phyloP scores from a whole-genome alignment of 2,888 invertebrate genomes.

The Pandemis cinnamomeana region DNA sequence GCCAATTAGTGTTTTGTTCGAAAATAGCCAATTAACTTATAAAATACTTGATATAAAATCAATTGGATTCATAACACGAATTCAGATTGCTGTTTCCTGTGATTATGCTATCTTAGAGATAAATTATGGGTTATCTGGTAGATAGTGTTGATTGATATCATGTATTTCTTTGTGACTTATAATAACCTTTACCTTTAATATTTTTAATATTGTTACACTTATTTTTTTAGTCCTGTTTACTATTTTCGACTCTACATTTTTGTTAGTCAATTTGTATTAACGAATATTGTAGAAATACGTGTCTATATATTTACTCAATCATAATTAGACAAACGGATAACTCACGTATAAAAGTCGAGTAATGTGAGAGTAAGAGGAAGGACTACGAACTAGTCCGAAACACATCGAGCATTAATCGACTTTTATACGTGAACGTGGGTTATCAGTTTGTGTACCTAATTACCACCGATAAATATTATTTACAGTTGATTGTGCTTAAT shows the following conservation, averaged over 20 bases:
- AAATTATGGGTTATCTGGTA: constrained; percentile 1
- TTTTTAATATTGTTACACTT: neutral
- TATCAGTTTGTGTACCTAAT: too few relatives aligned
- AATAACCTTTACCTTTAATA: neutral
- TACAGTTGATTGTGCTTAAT: neutral
- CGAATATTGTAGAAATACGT: too few relatives aligned
- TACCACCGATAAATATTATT: neutral
- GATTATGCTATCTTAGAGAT: constrained; percentile 36
- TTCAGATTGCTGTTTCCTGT: constrained; percentile 43
- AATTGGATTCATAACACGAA: constrained; percentile 12
- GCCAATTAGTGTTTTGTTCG: neutral
- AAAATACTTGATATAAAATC: constrained; percentile 1
- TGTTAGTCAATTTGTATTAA: neutral
- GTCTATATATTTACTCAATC: too few relatives aligned
- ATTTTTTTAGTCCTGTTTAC: neutral
- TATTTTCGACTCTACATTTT: neutral
- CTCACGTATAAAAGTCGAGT: too few relatives aligned
- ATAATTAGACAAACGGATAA: too few relatives aligned
- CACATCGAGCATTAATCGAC: too few relatives aligned
- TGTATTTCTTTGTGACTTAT: neutral
- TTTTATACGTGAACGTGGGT: too few relatives aligned
- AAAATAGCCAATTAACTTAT: neutral
- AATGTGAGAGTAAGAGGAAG: too few relatives aligned
- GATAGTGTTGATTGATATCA: constrained; percentile 4
- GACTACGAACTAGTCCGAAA: too few relatives aligned